Evolutionary conservation across 1,140 invertebrate genomes (phyloP), one percentile per base, ranked within the genome.

Genomic region (Ceratosolen solmsi): DNA sequence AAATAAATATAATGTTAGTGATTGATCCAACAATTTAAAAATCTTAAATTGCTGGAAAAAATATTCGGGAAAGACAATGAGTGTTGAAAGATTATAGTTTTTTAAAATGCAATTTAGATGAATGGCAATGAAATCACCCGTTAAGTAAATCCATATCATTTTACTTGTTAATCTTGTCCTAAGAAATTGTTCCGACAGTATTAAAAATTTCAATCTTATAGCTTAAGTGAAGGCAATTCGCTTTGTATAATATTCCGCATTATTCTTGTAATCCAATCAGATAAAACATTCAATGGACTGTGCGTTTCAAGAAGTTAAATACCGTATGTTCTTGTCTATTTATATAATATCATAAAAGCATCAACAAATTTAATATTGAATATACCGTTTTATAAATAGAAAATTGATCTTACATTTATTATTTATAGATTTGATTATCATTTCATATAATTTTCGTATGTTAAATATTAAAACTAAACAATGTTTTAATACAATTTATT

Each of bases 251-350:
- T 65, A 49, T 76, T 25, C 41, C 27, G 41, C 20, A 41, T 65
- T 58, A 46, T 63, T 63, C 38, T 49, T 46, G 25, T 49, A 76
- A 76, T 63, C 15, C n/a, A 76, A 76, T 63, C n/a, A 27, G 11
- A 27, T 11, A n/a, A 65, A 41, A 33, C 38, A 54, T 70, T 70
- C 27, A 54, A 25, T 68, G 51, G 3, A 36, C n/a, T 38, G n/a
- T 38, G 33, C n/a, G 22, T 27, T 27, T 30, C 7, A 11, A 20
- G 27, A 17, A 27, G 49, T 49, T 49, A 49, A 49, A 71, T 30
- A 7, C 20, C 2, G 3, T 54, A 54, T 54, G 17, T 54, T 54
- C 17, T 15, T 17, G 20, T 54, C 51, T 22, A 3, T 15, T 54
- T 54, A 22, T 15, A 22, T 22, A 20, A 2, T 54, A 54, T 54